Conservation (phyloP, 2,797 vertebrate genomes). For the Mus caroli region DNA sequence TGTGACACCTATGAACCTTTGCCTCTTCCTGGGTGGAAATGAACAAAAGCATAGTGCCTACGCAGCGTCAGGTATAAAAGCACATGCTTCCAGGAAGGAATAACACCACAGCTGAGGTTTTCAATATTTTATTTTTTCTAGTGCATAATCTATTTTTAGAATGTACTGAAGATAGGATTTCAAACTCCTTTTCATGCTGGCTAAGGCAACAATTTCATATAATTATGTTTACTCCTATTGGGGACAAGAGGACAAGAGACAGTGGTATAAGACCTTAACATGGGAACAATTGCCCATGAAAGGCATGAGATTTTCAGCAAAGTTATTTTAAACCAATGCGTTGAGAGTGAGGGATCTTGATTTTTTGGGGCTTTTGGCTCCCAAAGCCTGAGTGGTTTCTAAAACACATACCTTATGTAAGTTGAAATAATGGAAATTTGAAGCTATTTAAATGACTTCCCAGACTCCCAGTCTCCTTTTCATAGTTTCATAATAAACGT, state of each 20-base stretch:
- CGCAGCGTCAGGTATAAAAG: neutral
- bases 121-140: neutral
- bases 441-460: conserved; percentile 69
- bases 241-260: neutral
- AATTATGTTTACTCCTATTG: conserved; percentile 66
- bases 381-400: conserved; percentile 60
- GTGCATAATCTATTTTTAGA: conserved; percentile 44
- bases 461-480: conserved; percentile 58
- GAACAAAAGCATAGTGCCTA: fast-evolving
- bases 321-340: conserved; percentile 67
- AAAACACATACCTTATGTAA: conserved; percentile 62
- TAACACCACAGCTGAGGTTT: neutral
- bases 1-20: neutral
- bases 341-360: neutral
- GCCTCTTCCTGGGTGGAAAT: neutral
- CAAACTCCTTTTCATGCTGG: conserved; percentile 38
- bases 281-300: conserved; percentile 40
- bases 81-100: neutral
- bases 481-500: conserved; percentile 67
- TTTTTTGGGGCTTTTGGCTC: conserved; percentile 55
- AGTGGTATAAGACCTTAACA: conserved; percentile 35
- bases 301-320: conserved; percentile 39
- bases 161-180: conserved; percentile 25
- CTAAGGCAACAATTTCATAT: conserved; percentile 50
- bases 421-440: conserved; percentile 67